A percentile compares a stretch with the other conserved stretches of the same genome.
phyloP scores from a whole-genome alignment of 2,888 invertebrate species.

The Ectemnius continuus region DNA sequence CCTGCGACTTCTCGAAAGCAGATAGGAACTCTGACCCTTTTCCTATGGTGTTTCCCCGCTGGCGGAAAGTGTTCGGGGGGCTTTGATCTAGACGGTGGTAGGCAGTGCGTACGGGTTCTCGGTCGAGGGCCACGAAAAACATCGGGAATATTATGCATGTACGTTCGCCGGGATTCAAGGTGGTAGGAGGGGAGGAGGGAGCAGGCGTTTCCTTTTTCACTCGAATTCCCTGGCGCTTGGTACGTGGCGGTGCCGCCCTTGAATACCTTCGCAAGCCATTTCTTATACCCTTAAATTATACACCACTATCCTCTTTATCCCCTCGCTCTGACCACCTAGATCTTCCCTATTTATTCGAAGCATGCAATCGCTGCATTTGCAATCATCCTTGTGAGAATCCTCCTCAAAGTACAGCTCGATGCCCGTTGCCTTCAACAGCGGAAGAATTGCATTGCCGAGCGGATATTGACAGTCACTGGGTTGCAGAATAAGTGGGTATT shows the following conservation, averaged over 20 bases:
- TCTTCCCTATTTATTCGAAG: no score
- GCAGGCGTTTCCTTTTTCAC: conserved; percentile 31
- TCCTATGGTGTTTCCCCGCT: no score
- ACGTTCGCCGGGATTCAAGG: conserved; percentile 51
- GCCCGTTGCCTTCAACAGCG: no score
- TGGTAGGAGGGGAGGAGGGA: conserved; percentile 20
- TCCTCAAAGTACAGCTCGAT: no score
- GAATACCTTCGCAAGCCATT: conserved; percentile 21
- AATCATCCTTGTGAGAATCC: no score
- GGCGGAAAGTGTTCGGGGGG: background rate
- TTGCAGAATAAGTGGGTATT: conserved; percentile 67
- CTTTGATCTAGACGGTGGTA: conserved; percentile 54
- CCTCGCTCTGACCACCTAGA: no score
- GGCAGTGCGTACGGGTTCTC: conserved; percentile 38
- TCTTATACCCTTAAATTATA: conserved; percentile 8
- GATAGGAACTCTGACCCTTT: conserved; percentile 5
- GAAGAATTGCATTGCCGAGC: no score
- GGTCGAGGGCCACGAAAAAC: conserved; percentile 51
- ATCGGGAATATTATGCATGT: conserved; percentile 56
- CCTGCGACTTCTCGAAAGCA: background rate
- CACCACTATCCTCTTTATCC: no score
- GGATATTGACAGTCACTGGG: conserved; percentile 65
- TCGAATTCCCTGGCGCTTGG: conserved; percentile 24
- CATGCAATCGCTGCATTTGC: no score
- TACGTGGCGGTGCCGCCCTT: conserved; percentile 15